These are phyloP conservation scores for Decapterus maruadsi DNA, from an alignment of 2,797 vertebrate species.

Conservation along the genomic window DNA sequence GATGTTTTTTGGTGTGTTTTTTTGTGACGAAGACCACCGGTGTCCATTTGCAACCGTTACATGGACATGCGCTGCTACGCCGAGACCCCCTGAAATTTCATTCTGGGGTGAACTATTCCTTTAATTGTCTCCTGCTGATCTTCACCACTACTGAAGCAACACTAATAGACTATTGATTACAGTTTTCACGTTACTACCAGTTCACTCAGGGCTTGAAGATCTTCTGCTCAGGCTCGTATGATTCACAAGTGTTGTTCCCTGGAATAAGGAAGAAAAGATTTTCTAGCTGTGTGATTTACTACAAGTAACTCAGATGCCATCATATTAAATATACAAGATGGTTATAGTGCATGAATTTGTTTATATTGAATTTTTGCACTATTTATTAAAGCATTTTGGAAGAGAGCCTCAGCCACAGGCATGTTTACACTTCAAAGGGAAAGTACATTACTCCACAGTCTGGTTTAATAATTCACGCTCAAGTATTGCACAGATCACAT, in stretches of 20 bases:
- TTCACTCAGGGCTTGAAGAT: background rate
- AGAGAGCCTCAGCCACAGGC: conserved; percentile 26
- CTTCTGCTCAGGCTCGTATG: background rate
- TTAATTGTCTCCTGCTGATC: background rate
- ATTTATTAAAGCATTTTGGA: conserved; percentile 21
- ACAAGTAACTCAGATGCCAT: conserved; percentile 19
- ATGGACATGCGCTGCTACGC: too few relatives aligned
- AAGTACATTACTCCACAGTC: conserved; percentile 27
- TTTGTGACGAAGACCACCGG: too few relatives aligned
- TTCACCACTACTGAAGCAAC: background rate
- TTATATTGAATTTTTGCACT: conserved; percentile 13
- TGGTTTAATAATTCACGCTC: conserved; percentile 45
- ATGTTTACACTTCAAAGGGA: conserved; percentile 36
- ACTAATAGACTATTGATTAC: background rate
- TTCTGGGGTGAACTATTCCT: too few relatives aligned
- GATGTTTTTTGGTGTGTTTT: too few relatives aligned
- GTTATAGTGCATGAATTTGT: conserved; percentile 16
- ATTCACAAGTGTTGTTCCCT: background rate
- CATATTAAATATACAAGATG: conserved; percentile 4
- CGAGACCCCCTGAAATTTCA: too few relatives aligned
- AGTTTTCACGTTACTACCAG: background rate
- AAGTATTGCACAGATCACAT: conserved; percentile 19
- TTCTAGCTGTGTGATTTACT: background rate
- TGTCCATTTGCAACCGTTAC: too few relatives aligned
- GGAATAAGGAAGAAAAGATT: background rate